A percentile compares a stretch with the other conserved stretches of the same genome.
Conservation (phyloP, 2,113 vertebrate species). For the Solea solea region DNA sequence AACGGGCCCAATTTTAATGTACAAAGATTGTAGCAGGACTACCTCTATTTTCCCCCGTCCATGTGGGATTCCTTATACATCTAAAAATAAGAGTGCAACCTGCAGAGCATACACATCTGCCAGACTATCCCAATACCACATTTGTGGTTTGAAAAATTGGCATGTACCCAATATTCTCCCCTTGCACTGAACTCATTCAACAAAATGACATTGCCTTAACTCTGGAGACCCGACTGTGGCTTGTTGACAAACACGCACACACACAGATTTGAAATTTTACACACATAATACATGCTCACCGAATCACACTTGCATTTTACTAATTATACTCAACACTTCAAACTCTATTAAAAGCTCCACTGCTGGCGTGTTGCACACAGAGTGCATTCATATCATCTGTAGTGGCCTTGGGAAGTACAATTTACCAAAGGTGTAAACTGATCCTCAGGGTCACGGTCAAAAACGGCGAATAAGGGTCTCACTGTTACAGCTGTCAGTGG, state of each 20-base stretch:
- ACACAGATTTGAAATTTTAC: neutral
- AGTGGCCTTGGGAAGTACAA: constrained; percentile 66
- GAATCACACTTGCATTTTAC: constrained; percentile 34
- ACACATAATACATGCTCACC: constrained; percentile 11
- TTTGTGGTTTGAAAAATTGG: constrained; percentile 25
- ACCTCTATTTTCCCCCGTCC: neutral
- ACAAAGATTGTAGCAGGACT: neutral
- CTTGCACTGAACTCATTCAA: neutral
- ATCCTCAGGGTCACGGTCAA: constrained; percentile 66
- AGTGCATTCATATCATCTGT: constrained; percentile 60
- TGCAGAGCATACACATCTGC: neutral
- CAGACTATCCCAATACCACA: neutral
- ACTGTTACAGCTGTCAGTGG: constrained; percentile 73
- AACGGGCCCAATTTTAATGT: neutral
- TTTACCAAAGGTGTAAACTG: constrained; percentile 65
- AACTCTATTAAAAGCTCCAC: constrained; percentile 49
- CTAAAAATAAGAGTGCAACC: constrained; percentile 8
- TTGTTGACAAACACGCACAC: constrained; percentile 16
- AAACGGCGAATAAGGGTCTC: constrained; percentile 60
- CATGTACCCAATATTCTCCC: constrained; percentile 15
- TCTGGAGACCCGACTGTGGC: constrained; percentile 8
- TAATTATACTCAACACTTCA: constrained; percentile 55
- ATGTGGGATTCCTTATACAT: constrained; percentile 15
- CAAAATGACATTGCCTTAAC: constrained; percentile 30
- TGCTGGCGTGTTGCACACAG: constrained; percentile 61